phyloP scores from a whole-genome alignment of 2,888 invertebrate genomes.

The Scaeva pyrastri region DNA sequence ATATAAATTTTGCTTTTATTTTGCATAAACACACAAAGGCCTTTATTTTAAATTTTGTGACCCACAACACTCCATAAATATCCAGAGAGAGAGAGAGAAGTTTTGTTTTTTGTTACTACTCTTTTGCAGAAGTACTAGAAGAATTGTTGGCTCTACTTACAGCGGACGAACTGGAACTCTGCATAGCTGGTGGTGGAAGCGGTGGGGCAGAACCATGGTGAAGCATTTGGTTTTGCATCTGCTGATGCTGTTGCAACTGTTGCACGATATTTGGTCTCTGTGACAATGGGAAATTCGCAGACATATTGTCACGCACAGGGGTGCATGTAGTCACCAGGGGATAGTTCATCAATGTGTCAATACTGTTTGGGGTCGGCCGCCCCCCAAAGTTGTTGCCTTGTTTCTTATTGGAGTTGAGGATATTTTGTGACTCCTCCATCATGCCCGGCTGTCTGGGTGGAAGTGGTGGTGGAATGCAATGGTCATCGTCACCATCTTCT shows the following conservation, averaged over 20 bases:
- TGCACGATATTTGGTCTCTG: constrained; percentile 84
- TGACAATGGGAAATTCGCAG: constrained; percentile 83
- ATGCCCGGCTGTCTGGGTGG: constrained; percentile 86
- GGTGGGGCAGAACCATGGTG: constrained; percentile 69
- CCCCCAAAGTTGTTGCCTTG: constrained; percentile 66
- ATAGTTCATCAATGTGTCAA: constrained; percentile 83
- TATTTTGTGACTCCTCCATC: constrained; percentile 81
- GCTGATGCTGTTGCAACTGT: constrained; percentile 83
- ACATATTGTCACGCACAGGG: constrained; percentile 83
- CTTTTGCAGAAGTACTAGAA: constrained; percentile 39
- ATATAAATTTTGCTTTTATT: neutral
- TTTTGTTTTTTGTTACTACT: neutral
- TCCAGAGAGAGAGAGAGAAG: constrained; percentile 42
- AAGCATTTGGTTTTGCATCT: constrained; percentile 78
- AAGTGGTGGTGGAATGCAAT: constrained; percentile 85
- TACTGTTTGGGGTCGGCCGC: constrained; percentile 82
- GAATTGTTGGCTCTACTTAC: constrained; percentile 80
- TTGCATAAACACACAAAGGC: constrained; percentile 24
- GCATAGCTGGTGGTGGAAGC: constrained; percentile 62
- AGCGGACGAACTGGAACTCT: constrained; percentile 78
- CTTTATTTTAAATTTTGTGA: neutral
- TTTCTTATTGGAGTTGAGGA: constrained; percentile 70
- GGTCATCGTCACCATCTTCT: constrained; percentile 82
- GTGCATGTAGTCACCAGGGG: constrained; percentile 84
- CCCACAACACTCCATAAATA: constrained; percentile 46